Base-by-base conservation (phyloP, 2,113 vertebrate species). In the Forbesichthys papilliferus region DNA sequence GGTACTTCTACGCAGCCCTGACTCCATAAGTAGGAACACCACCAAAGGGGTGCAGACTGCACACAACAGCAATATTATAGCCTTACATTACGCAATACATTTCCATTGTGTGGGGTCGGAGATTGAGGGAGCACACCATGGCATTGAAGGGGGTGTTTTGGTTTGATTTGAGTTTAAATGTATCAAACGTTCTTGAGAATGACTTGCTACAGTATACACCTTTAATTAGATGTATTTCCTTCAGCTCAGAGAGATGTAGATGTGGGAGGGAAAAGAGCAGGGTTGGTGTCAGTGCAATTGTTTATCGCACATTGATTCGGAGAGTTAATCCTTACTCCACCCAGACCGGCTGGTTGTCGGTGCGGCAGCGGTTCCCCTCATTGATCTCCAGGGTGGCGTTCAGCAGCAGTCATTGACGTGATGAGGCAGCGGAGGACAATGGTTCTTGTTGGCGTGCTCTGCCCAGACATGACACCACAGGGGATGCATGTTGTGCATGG, bases 141-240 rank as follows among this genome's bases (percentile, higher is more conserved):
- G 20, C 20, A 2, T 20, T 20, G 20, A 20, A 20, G 20, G 20
- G 20, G 20, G 1, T 20, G 20, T 20, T 20, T 20, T 20, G 1
- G 20, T 20, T 20, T 20, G 20, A 20, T 20, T 20, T 20, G 20
- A 20, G 20, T 20, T 20, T 20, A 2, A 20, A 20, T 1, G 1
- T 20, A 20, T 20, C 20, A 20, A 20, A 20, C 20, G 20, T 20
- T 20, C 20, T 20, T 20, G 20, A 20, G 20, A 20, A 20, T 20
- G 20, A 20, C 20, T 20, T 20, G 20, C 20, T 20, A 16, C 16
- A 16, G 16, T 16, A 20, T 20, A 20, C 20, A 20, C 20, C 20
- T 20, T 20, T 77, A 83, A 86, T 87, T 79, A 83, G 66, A 58
- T 68, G 68, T 69, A 84, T 88, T 81, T 81, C 80, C 85, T 79